Percentiles rank a stretch among this genome's conserved stretches.
Evolutionary conservation across 37 sponge, comb jelly and placozoan genomes (phyloP).

Genomic region (Bolinopsis microptera): DNA sequence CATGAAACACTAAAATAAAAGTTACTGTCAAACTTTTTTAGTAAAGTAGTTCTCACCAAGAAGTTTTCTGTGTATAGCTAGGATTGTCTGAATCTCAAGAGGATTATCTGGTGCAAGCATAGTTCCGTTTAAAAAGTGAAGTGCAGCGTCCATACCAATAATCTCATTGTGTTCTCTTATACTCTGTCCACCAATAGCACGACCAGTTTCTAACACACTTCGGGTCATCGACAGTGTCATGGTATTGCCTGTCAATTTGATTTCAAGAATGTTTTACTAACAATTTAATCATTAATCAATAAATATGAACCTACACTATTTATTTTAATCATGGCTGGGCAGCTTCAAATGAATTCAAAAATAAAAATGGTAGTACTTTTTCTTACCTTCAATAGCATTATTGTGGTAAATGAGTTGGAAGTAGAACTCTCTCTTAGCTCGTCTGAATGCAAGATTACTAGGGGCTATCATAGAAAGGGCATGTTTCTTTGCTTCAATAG

Average conservation of each 20-base stretch:
- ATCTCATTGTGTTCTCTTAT: conserved; percentile 70
- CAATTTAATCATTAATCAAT: no score
- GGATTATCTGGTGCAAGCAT: conserved; percentile 32
- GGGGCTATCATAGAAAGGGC: conserved; percentile 51
- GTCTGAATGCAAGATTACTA: conserved; percentile 62
- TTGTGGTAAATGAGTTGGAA: conserved; percentile 68
- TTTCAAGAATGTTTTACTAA: no score
- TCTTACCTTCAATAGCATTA: conserved; percentile 68
- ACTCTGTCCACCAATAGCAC: conserved; percentile 69
- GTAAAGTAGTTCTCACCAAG: conserved; percentile 19
- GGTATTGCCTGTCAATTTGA: conserved; percentile 67
- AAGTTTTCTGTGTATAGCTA: conserved; percentile 50
- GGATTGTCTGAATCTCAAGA: conserved; percentile 61
- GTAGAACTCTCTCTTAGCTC: conserved; percentile 67
- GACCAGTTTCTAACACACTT: conserved; percentile 65
- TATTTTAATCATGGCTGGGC: neutral
- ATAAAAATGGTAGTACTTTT: no score
- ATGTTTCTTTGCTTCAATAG: conserved; percentile 65
- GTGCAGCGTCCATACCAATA: conserved; percentile 66
- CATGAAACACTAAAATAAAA: no score
- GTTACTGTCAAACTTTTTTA: no score
- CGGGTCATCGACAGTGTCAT: conserved; percentile 70
- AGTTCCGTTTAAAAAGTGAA: conserved; percentile 65
- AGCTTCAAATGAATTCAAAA: no score
- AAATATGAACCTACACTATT: no score